Percentiles rank a stretch among this genome's conserved stretches.
Evolutionary conservation across 2,113 vertebrate genomes (phyloP).

Genomic region (Bungarus multicinctus): DNA sequence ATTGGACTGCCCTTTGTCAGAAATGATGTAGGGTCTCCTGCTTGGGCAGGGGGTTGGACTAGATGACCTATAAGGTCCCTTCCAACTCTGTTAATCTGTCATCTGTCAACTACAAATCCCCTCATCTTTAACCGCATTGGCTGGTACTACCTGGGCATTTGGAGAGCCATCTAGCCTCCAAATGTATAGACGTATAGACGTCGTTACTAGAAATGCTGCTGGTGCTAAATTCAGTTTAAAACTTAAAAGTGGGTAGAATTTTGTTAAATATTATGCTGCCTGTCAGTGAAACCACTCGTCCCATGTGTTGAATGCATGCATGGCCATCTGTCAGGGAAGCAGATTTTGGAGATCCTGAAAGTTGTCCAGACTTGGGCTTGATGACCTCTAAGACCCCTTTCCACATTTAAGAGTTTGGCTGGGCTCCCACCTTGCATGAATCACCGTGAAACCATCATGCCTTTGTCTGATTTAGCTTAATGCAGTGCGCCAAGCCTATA

Average conservation of each 20-base stretch:
- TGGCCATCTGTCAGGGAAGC: neutral
- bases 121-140: neutral
- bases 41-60: too few species aligned
- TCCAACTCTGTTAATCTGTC: too few species aligned
- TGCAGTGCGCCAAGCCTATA: neutral
- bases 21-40: too few species aligned
- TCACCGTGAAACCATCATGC: neutral
- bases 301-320: neutral
- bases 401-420: neutral
- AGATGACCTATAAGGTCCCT: too few species aligned
- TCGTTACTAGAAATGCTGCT: neutral
- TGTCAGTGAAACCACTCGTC: neutral
- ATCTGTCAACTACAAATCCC: neutral
- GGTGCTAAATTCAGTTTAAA: neutral
- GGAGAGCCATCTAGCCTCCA: neutral
- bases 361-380: neutral
- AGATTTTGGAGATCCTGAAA: neutral
- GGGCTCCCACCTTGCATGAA: neutral
- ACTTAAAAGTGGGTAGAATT: neutral
- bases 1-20: too few species aligned
- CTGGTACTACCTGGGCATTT: neutral
- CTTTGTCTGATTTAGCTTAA: neutral
- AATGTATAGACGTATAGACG: too few species aligned
- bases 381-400: neutral
- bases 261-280: neutral